Base-by-base conservation (phyloP, 1,140 invertebrate species). In the Eurosta solidaginis region DNA sequence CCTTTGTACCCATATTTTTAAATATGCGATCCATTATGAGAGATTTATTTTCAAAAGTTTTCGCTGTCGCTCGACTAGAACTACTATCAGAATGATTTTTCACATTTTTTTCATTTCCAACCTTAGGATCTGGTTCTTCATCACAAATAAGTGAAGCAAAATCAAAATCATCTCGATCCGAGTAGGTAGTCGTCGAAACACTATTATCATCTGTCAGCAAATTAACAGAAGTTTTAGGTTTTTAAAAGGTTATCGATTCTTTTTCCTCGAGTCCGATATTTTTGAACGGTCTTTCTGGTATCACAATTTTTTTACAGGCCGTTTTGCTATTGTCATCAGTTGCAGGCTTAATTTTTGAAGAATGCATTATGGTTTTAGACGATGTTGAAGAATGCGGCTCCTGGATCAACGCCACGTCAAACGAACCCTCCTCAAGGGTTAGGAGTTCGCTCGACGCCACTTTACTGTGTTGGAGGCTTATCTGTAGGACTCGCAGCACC, bases 1-100 rank as follows among this genome's bases (percentile, higher is more conserved):
- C 77, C 52, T 83, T 86, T 77, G 88, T 89, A 42, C 86, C 88
- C 3, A 88, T 89, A 77, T 90, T 89, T 82, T 89, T 90, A 68
- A 90, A 90, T 40, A 90, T 90, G 29, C 89, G 82, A 4, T 89
- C 89, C 89, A 90, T 90, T 5, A 90, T 90, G 63, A 90, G 82
- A 3, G 89, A 90, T 78, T 90, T 90, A 76, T 90, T 90, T 74
- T 85, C 84, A 27, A 87, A 87, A 0, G 85, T 87, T 78, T 87
- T 87, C 22, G 85, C 82, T 0, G 85, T 86, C 49, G 82, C 82
- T 0, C 85, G 82, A 54, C 85, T 87, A 1, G 84, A 85, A 59
- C 80, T 85, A 74, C 85, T 86, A 78, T 79, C 59, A 10, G 73
- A 47, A 36, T 78, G 63, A 73, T 73, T 78, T 7, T 80, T 80